Conservation (phyloP, 2,797 vertebrate genomes). For the Fringilla coelebs region DNA sequence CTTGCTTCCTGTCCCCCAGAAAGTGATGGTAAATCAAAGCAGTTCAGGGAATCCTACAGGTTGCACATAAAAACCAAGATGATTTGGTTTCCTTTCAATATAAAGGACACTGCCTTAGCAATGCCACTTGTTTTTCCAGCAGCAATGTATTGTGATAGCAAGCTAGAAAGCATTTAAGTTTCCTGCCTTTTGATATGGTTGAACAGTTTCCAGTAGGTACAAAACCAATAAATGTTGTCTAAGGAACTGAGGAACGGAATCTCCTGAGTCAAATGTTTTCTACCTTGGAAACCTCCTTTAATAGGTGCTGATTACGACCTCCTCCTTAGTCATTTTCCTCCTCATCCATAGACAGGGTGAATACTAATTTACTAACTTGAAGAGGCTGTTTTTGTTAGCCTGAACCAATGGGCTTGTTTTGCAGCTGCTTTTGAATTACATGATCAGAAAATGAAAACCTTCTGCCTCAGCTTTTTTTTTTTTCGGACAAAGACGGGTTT, state of each 20-base stretch:
- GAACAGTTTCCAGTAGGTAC: background rate
- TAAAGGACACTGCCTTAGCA: background rate
- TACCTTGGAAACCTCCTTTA: constrained; percentile 1
- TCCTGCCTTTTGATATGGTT: background rate
- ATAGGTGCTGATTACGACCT: background rate
- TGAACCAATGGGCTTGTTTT: background rate
- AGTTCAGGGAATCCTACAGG: constrained; percentile 53
- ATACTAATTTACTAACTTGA: constrained; percentile 28
- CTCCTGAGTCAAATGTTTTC: background rate
- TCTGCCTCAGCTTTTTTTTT: background rate
- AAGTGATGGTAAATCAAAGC: background rate
- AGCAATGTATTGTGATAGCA: background rate
- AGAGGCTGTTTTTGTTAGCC: constrained; percentile 24
- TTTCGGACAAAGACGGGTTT: background rate
- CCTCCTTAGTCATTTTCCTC: background rate
- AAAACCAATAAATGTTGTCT: background rate
- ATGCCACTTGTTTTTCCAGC: background rate
- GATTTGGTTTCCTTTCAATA: background rate
- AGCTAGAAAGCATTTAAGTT: background rate
- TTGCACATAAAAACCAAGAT: background rate
- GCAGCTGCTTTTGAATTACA: constrained; percentile 36
- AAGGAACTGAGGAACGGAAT: background rate
- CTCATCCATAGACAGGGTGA: background rate
- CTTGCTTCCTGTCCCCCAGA: constrained; percentile 25
- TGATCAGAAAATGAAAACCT: constrained; percentile 51